Conservation (phyloP, 2,113 vertebrate genomes). For the Ceyx melanurus region DNA sequence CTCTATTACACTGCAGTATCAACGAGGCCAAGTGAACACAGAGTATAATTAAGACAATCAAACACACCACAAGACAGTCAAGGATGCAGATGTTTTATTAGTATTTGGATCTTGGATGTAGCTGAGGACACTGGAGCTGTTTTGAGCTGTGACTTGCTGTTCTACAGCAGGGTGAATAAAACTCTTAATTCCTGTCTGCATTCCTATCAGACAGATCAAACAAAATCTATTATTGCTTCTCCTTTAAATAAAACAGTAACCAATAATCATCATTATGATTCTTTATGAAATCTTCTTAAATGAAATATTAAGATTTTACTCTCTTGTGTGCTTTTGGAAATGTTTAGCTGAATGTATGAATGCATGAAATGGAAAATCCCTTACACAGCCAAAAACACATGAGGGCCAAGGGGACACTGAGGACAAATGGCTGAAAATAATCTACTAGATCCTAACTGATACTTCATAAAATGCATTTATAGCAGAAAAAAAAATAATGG, state of each 20-base stretch:
- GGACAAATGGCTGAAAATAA: neutral
- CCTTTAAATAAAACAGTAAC: neutral
- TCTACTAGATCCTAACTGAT: neutral
- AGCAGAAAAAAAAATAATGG: neutral
- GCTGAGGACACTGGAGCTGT: neutral
- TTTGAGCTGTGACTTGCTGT: neutral
- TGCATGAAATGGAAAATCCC: neutral
- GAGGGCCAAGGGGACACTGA: neutral
- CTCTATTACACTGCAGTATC: neutral
- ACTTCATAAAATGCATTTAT: rapidly evolving
- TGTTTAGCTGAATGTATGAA: neutral
- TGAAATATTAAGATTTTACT: neutral
- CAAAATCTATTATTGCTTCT: neutral
- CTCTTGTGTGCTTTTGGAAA: neutral
- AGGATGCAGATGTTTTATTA: neutral
- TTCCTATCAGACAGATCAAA: neutral
- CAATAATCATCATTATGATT: neutral
- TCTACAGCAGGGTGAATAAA: neutral
- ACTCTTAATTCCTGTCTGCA: neutral
- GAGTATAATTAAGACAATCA: neutral
- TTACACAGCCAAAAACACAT: neutral
- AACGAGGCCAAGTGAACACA: neutral
- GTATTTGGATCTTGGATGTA: neutral
- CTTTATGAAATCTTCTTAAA: neutral
- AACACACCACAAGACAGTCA: neutral